A percentile compares a stretch with the other conserved stretches of the same genome.
Conservation (phyloP, 2,797 vertebrate species). For the Scleropages formosus region DNA sequence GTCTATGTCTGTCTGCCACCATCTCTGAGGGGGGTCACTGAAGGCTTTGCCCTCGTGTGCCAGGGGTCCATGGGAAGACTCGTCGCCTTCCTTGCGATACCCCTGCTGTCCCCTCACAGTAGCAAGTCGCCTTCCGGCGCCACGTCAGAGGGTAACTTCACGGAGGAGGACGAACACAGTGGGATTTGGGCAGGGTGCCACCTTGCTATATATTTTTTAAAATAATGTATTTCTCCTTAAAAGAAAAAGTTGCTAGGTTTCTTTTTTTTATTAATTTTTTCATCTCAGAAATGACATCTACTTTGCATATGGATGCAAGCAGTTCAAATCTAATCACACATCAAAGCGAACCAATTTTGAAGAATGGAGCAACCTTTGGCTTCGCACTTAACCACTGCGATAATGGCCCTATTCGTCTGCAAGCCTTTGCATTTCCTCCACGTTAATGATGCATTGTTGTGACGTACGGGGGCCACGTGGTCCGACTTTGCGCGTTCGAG, state of each 20-base stretch:
- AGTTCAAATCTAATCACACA: not conserved
- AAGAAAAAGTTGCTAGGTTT: not conserved
- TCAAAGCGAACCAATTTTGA: not conserved
- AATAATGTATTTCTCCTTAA: not conserved
- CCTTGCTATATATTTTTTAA: no score
- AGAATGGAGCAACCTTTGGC: not conserved
- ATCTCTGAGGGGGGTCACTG: constrained; percentile 2
- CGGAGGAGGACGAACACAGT: constrained; percentile 32
- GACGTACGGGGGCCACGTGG: constrained; percentile 2
- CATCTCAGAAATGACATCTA: not conserved
- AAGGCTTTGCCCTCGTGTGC: not conserved
- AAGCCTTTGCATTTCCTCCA: not conserved
- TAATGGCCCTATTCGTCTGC: not conserved
- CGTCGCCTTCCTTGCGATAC: constrained; percentile 24
- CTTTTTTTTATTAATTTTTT: constrained; percentile 14
- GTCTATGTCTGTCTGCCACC: constrained; percentile 7
- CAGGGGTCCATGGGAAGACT: constrained; percentile 26
- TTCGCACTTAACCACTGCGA: not conserved
- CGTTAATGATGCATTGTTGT: constrained; percentile 15
- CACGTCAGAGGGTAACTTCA: constrained; percentile 30
- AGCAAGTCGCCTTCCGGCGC: constrained; percentile 26
- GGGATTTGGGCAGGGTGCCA: not conserved
- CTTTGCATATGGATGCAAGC: not conserved
- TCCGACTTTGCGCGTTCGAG: constrained; percentile 3
- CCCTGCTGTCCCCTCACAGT: not conserved